Evolutionary conservation across 1,140 invertebrate species (phyloP).

Genomic region (Sitobion miscanthi): DNA sequence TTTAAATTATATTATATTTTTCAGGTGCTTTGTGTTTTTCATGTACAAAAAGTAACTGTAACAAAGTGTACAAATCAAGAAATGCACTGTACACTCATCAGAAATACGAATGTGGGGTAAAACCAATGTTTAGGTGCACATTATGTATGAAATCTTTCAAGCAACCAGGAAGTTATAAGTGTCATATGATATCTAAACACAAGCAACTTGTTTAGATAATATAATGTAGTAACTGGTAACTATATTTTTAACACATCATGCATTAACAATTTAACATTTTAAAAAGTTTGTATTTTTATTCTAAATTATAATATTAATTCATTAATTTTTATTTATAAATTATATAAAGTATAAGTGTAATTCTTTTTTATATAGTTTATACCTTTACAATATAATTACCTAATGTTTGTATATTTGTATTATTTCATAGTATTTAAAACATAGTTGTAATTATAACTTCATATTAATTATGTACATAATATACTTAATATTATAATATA

Average conservation of each 20-base stretch:
- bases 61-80: conserved; percentile 65
- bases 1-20: conserved; percentile 19
- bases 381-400: not conserved
- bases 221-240: not conserved
- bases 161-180: conserved; percentile 56
- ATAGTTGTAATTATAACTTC: not conserved
- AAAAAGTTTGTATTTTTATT: not conserved
- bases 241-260: not conserved
- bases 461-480: not conserved
- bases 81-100: conserved; percentile 67
- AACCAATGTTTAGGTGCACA: conserved; percentile 61
- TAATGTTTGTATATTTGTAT: not conserved
- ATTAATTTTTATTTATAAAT: not conserved
- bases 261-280: not conserved
- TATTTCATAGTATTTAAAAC: not conserved
- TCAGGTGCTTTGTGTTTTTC: conserved; percentile 41
- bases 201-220: not conserved
- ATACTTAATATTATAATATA: too few species aligned
- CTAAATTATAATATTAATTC: not conserved
- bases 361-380: not conserved
- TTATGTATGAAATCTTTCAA: conserved; percentile 58
- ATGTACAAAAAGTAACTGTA: conserved; percentile 61
- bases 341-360: not conserved
- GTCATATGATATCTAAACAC: conserved; percentile 56
- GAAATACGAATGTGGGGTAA: conserved; percentile 67